These are phyloP conservation scores for Diachrysia chrysitis DNA, from an alignment of 2,888 invertebrate species.

Conservation along the genomic window DNA sequence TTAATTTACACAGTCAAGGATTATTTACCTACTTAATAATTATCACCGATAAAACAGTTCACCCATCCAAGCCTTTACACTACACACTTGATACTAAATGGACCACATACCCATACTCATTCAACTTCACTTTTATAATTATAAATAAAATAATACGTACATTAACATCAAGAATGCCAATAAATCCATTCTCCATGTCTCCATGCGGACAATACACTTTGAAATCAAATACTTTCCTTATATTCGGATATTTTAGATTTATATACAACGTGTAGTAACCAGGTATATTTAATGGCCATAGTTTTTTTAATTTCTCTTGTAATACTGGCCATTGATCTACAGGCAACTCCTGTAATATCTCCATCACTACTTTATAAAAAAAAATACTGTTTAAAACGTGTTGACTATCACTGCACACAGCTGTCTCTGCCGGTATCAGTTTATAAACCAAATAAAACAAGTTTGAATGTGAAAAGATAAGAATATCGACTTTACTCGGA, in stretches of 20 bases:
- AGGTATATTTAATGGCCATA: conserved; percentile 60
- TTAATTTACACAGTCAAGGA: no score
- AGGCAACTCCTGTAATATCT: conserved; percentile 53
- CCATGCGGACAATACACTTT: conserved; percentile 67
- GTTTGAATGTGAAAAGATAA: neutral
- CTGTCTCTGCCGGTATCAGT: conserved; percentile 1
- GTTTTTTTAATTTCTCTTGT: conserved; percentile 51
- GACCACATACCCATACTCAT: neutral
- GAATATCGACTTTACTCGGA: neutral
- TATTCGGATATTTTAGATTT: conserved; percentile 46
- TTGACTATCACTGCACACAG: neutral
- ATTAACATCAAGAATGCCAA: conserved; percentile 52
- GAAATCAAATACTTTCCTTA: conserved; percentile 54
- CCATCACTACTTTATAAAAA: conserved; percentile 25
- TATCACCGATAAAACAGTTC: no score
- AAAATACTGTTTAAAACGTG: neutral
- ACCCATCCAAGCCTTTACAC: no score
- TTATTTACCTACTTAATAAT: no score
- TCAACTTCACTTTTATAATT: neutral
- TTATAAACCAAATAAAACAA: neutral
- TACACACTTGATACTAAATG: no score
- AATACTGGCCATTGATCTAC: conserved; percentile 58
- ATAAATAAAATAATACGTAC: conserved; percentile 39
- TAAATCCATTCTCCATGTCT: conserved; percentile 62
- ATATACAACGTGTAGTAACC: conserved; percentile 60